Conservation (phyloP, 23 tunicate genomes). For the Trididemnum miniatum region DNA sequence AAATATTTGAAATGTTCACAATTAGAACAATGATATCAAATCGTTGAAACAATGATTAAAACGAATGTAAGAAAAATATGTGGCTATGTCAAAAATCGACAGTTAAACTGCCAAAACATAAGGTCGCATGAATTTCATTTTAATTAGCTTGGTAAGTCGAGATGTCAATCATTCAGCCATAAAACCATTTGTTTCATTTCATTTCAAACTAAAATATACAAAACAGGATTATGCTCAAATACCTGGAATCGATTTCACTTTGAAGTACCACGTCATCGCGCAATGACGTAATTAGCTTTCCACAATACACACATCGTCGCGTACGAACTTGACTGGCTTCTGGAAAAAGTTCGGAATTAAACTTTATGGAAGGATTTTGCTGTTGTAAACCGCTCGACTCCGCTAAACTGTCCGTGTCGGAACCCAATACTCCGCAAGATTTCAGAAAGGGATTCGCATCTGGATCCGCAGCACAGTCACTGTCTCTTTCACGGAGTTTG, state of each 20-base stretch:
- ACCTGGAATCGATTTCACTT: constrained; percentile 11
- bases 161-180: no score
- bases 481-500: not conserved
- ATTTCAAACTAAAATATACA: no score
- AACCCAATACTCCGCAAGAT: constrained; percentile 43
- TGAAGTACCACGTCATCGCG: not conserved
- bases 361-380: not conserved
- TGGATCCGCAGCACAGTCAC: not conserved
- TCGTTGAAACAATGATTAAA: no score
- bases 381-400: constrained; percentile 7
- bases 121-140: no score
- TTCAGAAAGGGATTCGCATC: constrained; percentile 31
- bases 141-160: no score
- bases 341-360: not conserved
- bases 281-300: not conserved
- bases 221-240: no score
- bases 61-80: no score
- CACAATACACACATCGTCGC: not conserved
- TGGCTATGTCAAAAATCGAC: no score
- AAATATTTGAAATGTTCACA: no score
- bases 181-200: no score
- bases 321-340: not conserved
- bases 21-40: no score
- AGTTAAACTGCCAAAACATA: no score
- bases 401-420: constrained; percentile 46